phyloP scores from a whole-genome alignment of 2,888 invertebrate genomes.

The Plebejus anna region DNA sequence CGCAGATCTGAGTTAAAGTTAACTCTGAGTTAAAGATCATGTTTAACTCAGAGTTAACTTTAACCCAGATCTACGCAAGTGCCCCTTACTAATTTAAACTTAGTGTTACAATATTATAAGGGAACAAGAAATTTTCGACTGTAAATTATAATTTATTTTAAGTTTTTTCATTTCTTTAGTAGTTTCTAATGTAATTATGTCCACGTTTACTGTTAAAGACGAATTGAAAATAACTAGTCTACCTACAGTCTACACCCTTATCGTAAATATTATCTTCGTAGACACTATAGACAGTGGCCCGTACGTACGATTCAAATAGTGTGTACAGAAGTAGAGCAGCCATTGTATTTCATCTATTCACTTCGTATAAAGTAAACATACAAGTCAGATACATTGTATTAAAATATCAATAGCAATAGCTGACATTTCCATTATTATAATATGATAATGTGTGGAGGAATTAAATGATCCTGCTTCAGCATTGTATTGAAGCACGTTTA shows the following conservation, averaged over 20 bases:
- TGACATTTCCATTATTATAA: constrained; percentile 23
- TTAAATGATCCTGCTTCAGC: not conserved
- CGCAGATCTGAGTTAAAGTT: too few species aligned
- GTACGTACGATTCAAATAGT: constrained; percentile 13
- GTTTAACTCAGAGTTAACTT: too few species aligned
- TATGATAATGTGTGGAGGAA: constrained; percentile 18
- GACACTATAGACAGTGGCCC: not conserved
- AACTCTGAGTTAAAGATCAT: too few species aligned
- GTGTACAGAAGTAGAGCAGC: constrained; percentile 18
- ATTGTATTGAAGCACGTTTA: not conserved
- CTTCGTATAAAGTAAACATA: not conserved
- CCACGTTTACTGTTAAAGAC: too few species aligned
- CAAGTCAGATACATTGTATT: constrained; percentile 18
- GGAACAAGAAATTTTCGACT: too few species aligned
- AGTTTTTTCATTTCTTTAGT: too few species aligned
- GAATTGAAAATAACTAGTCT: too few species aligned
- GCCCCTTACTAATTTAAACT: too few species aligned
- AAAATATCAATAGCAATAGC: constrained; percentile 14
- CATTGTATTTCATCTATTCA: constrained; percentile 11
- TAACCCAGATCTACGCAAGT: too few species aligned
- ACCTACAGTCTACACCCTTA: not conserved
- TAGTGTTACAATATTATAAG: too few species aligned
- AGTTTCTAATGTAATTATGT: too few species aligned
- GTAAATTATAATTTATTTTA: too few species aligned
- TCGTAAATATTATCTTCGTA: not conserved